A percentile compares a stretch with the other conserved stretches of the same genome.
These are phyloP conservation scores for Acanthisitta chloris DNA, from an alignment of 2,113 vertebrate genomes.

Conservation along the genomic window DNA sequence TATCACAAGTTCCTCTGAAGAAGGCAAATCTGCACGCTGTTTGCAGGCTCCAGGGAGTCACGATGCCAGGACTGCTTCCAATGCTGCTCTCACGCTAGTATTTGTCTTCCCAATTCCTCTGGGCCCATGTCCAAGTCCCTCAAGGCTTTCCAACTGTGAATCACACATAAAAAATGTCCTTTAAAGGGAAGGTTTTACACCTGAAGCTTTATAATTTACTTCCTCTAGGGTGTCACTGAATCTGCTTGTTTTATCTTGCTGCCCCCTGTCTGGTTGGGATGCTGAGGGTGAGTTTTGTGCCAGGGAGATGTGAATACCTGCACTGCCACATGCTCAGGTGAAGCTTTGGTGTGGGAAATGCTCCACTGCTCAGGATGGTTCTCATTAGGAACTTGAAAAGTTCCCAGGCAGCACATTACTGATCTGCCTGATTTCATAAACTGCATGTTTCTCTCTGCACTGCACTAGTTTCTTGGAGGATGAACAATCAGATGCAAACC, in stretches of 20 bases:
- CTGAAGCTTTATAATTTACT: neutral
- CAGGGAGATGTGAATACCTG: neutral
- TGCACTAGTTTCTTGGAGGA: neutral
- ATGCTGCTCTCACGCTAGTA: neutral
- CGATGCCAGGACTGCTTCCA: neutral
- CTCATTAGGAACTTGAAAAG: neutral
- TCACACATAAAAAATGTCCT: neutral
- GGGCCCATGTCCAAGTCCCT: neutral
- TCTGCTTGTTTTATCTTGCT: neutral
- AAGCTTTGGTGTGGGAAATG: neutral
- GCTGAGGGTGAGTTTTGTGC: neutral
- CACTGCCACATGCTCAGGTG: neutral
- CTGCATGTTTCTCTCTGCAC: neutral
- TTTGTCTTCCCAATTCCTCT: neutral
- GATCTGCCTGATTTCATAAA: neutral
- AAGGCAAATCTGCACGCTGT: neutral
- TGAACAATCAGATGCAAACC: neutral
- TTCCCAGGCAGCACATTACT: neutral
- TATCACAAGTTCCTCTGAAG: neutral
- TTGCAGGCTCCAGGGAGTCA: neutral
- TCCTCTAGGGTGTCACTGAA: neutral
- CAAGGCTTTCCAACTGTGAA: neutral
- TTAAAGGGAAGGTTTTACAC: neutral
- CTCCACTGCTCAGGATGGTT: neutral
- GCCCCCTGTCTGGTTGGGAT: neutral